Percentiles rank a stretch among this genome's conserved stretches.
phyloP scores from a whole-genome alignment of 2,888 invertebrate genomes.

The Halocaridina rubra region DNA sequence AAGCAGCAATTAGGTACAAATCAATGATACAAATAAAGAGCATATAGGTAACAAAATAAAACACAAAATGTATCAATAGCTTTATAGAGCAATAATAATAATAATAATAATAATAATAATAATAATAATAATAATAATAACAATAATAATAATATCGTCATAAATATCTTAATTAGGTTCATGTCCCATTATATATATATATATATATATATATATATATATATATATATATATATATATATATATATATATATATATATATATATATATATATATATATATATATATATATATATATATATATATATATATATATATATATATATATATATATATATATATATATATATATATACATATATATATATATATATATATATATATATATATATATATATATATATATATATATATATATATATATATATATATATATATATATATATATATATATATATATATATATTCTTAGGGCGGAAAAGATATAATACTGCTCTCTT shows the following conservation, averaged over 20 bases:
- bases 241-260: not conserved
- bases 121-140: too few relatives aligned
- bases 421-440: not conserved
- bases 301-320: not conserved
- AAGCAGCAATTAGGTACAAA: too few relatives aligned
- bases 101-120: too few relatives aligned
- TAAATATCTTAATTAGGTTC: too few relatives aligned
- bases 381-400: not conserved
- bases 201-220: not conserved
- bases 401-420: not conserved
- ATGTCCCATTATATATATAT: not conserved
- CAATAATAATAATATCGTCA: too few relatives aligned
- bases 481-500: too few relatives aligned
- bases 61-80: too few relatives aligned
- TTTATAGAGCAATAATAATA: too few relatives aligned
- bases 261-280: not conserved
- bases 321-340: not conserved
- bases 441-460: too few relatives aligned
- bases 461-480: too few relatives aligned
- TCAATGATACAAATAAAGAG: too few relatives aligned
- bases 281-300: not conserved
- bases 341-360: not conserved
- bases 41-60: too few relatives aligned
- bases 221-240: conserved; percentile 9
- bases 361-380: not conserved